Percentiles rank a stretch among this genome's conserved stretches.
Conservation (phyloP, 1,140 invertebrate genomes). For the Ooceraea biroi region DNA sequence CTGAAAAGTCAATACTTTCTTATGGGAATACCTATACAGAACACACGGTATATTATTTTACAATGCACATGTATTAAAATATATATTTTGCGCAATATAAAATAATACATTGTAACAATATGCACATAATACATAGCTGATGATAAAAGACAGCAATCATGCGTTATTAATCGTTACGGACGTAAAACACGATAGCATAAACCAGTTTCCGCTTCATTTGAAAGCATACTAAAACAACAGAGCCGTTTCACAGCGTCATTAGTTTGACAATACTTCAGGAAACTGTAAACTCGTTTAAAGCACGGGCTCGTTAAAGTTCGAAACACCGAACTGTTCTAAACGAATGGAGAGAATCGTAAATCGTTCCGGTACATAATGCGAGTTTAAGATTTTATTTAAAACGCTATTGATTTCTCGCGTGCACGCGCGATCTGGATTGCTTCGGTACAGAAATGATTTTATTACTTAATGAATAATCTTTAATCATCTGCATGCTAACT, state of each 20-base stretch:
- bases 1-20: neutral
- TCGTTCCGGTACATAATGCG: neutral
- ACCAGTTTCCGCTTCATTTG: constrained; percentile 43
- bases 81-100: neutral
- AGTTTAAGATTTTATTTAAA: constrained; percentile 8
- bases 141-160: neutral
- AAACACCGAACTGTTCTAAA: constrained; percentile 32
- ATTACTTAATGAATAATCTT: neutral
- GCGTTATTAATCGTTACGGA: constrained; percentile 46
- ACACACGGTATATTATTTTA: no score
- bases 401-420: neutral
- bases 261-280: constrained; percentile 45
- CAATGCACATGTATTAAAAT: no score
- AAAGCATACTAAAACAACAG: constrained; percentile 51
- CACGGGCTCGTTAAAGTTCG: constrained; percentile 31
- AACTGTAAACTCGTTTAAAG: constrained; percentile 49
- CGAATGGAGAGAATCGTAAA: neutral
- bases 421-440: neutral
- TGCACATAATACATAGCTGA: constrained; percentile 5
- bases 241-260: constrained; percentile 41
- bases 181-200: constrained; percentile 15
- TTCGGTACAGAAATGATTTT: neutral
- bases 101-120: constrained; percentile 18
- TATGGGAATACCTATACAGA: no score
- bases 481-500: neutral